These are phyloP conservation scores for Drosophila sp. DNA, from an alignment of 1,140 invertebrate genomes.

Conservation along the genomic window DNA sequence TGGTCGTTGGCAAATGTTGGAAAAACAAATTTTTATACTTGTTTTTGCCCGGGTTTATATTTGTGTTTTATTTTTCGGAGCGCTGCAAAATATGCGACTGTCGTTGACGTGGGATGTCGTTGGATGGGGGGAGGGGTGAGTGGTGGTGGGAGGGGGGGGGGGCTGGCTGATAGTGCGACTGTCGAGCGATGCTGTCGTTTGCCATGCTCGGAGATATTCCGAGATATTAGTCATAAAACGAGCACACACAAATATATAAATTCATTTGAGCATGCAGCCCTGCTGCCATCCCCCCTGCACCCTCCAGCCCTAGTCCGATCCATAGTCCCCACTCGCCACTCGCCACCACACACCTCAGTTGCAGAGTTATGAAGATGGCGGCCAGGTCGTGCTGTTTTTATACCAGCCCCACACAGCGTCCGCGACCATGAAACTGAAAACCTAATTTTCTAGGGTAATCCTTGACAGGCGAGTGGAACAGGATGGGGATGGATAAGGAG, in stretches of 20 bases:
- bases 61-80: slow-evolving; percentile 80
- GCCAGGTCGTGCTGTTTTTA: slow-evolving; percentile 77
- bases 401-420: slow-evolving; percentile 67
- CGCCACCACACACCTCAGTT: slow-evolving; percentile 23
- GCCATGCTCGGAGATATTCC: slow-evolving; percentile 68
- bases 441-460: slow-evolving; percentile 84
- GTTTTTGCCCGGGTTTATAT: slow-evolving; percentile 79
- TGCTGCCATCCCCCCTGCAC: not conserved
- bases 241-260: slow-evolving; percentile 74
- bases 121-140: not conserved
- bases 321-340: not conserved
- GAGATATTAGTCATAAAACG: slow-evolving; percentile 82
- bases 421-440: slow-evolving; percentile 75
- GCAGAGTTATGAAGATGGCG: slow-evolving; percentile 75
- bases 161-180: slow-evolving; percentile 61
- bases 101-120: slow-evolving; percentile 29
- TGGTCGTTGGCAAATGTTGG: slow-evolving; percentile 80
- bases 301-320: no score
- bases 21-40: slow-evolving; percentile 84
- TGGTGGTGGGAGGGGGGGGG: slow-evolving; percentile 3
- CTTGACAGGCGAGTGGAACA: slow-evolving; percentile 23
- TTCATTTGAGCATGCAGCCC: slow-evolving; percentile 74
- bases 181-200: slow-evolving; percentile 52
- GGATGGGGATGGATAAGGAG: not conserved
- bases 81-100: slow-evolving; percentile 73